Percentiles rank a stretch among this genome's conserved stretches.
Evolutionary conservation across 2,888 invertebrate species (phyloP).

Genomic region (Ceramica pisi): DNA sequence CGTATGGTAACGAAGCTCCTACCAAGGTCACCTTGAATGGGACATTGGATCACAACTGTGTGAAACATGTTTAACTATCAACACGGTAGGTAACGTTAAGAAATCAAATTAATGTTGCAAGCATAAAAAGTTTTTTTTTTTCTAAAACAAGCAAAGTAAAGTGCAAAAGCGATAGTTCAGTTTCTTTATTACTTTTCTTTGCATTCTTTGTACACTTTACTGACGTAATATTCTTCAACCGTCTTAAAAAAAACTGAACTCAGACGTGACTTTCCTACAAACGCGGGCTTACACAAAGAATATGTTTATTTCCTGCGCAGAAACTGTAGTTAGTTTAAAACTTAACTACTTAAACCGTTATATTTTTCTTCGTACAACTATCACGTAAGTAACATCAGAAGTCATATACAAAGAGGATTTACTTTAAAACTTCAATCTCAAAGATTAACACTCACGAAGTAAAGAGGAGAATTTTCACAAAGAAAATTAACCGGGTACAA

Average conservation of each 20-base stretch:
- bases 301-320: constrained; percentile 51
- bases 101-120: no score
- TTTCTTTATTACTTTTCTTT: constrained; percentile 44
- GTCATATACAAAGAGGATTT: constrained; percentile 54
- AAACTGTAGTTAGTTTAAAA: constrained; percentile 50
- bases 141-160: neutral
- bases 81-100: no score
- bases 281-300: constrained; percentile 40
- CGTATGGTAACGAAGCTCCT: no score
- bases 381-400: constrained; percentile 57
- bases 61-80: no score
- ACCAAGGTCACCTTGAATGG: no score
- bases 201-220: constrained; percentile 23
- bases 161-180: constrained; percentile 19
- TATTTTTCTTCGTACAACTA: constrained; percentile 60
- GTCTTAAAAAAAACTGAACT: constrained; percentile 34
- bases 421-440: constrained; percentile 70
- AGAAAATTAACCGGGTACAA: constrained; percentile 71
- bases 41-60: no score
- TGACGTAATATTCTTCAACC: constrained; percentile 41
- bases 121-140: neutral
- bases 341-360: constrained; percentile 38
- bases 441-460: constrained; percentile 73
- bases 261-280: constrained; percentile 52
- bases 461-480: constrained; percentile 71